Conservation (phyloP, 2,797 vertebrate genomes). For the Australoheros facetus region DNA sequence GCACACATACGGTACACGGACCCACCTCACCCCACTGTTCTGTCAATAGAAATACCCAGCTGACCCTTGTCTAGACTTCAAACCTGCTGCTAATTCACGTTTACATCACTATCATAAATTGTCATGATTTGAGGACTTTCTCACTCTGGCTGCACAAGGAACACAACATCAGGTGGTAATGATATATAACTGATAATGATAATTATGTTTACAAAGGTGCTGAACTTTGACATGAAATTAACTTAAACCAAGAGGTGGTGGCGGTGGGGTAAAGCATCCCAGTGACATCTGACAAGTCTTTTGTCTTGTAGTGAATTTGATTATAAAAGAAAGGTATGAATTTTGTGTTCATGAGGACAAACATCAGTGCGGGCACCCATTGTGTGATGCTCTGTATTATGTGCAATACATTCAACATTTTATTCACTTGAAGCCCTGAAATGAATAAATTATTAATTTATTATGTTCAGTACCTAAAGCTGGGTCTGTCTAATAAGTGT, state of each 20-base stretch:
- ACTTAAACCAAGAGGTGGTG: neutral
- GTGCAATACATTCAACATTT: neutral
- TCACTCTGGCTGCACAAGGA: neutral
- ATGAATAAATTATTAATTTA: no score
- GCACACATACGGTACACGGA: neutral
- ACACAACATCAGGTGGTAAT: neutral
- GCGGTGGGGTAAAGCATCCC: neutral
- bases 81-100: neutral
- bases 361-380: neutral
- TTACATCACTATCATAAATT: neutral
- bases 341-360: neutral
- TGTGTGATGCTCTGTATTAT: neutral
- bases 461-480: neutral
- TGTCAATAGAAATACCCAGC: neutral
- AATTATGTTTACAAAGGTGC: neutral
- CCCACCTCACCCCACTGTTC: conserved; percentile 2
- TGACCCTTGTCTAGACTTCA: neutral
- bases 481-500: neutral
- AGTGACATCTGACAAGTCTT: neutral
- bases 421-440: neutral
- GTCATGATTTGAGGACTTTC: neutral
- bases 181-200: neutral
- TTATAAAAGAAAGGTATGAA: neutral
- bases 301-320: neutral
- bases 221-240: neutral